These are phyloP conservation scores for Actias luna DNA, from an alignment of 2,888 invertebrate genomes.

Conservation along the genomic window DNA sequence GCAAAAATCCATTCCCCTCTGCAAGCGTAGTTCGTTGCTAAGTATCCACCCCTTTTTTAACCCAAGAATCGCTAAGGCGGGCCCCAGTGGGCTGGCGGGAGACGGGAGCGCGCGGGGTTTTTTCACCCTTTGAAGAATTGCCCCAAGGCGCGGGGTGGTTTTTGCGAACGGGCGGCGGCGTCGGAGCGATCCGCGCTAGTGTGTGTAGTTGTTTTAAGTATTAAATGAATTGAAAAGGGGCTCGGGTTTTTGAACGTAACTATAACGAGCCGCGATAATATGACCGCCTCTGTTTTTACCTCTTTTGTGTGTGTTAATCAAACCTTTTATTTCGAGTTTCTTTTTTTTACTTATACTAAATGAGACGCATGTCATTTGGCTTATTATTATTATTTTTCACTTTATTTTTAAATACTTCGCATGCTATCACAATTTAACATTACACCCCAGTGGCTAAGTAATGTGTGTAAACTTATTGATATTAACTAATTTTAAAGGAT, in stretches of 20 bases:
- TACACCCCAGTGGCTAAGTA: no score
- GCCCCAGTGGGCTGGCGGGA: conserved; percentile 47
- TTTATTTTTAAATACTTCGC: no score
- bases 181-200: conserved; percentile 35
- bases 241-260: conserved; percentile 65
- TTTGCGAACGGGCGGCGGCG: conserved; percentile 50
- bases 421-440: no score
- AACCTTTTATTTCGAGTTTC: background rate
- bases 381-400: no score
- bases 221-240: conserved; percentile 76
- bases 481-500: no score
- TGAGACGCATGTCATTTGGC: no score
- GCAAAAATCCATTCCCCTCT: conserved; percentile 62
- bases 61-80: conserved; percentile 80
- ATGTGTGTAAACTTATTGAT: no score
- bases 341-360: background rate
- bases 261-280: conserved; percentile 30
- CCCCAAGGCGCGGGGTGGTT: conserved; percentile 74
- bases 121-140: conserved; percentile 82
- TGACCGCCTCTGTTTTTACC: conserved; percentile 6
- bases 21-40: conserved; percentile 67
- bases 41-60: conserved; percentile 80
- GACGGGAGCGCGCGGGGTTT: conserved; percentile 54
- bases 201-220: conserved; percentile 67
- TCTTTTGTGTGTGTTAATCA: background rate